Conservation (phyloP, 2,888 invertebrate genomes). For the Drosophila macrothrix region DNA sequence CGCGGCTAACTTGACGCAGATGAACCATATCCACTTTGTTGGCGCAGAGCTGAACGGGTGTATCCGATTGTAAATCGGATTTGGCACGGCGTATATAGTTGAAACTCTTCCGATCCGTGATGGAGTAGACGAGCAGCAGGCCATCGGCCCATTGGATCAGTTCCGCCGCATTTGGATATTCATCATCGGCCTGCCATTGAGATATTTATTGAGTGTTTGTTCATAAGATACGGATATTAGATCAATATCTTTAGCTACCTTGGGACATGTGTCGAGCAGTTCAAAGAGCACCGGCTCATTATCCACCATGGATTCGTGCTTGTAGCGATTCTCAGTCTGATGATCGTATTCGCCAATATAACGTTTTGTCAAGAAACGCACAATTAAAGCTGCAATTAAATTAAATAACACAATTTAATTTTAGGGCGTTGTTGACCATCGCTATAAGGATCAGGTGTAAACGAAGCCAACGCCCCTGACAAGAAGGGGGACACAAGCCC, state of each 20-base stretch:
- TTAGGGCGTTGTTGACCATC: slow-evolving; percentile 16
- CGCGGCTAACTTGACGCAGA: slow-evolving; percentile 93
- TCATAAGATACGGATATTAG: background rate
- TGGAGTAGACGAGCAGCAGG: slow-evolving; percentile 94
- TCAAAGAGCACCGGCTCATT: slow-evolving; percentile 96
- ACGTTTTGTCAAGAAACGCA: slow-evolving; percentile 95
- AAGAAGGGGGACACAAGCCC: slow-evolving; percentile 45
- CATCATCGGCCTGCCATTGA: slow-evolving; percentile 88
- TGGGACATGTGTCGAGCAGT: slow-evolving; percentile 94
- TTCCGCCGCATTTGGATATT: slow-evolving; percentile 89
- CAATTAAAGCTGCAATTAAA: slow-evolving; percentile 90
- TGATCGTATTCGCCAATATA: slow-evolving; percentile 98
- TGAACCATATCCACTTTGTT: slow-evolving; percentile 97
- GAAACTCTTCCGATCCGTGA: slow-evolving; percentile 94
- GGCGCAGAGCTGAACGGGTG: slow-evolving; percentile 93
- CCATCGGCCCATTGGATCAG: slow-evolving; percentile 96
- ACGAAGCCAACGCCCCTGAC: slow-evolving; percentile 55
- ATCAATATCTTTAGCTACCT: slow-evolving; percentile 69
- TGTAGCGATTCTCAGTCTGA: slow-evolving; percentile 96
- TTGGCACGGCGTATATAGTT: slow-evolving; percentile 92
- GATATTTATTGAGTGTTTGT: background rate
- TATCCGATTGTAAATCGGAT: slow-evolving; percentile 89
- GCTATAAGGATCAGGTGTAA: slow-evolving; percentile 67
- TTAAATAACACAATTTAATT: slow-evolving; percentile 56
- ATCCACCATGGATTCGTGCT: slow-evolving; percentile 94